Evolutionary conservation across 1,140 invertebrate genomes (phyloP).

Genomic region (Drosophila equinoxialis): DNA sequence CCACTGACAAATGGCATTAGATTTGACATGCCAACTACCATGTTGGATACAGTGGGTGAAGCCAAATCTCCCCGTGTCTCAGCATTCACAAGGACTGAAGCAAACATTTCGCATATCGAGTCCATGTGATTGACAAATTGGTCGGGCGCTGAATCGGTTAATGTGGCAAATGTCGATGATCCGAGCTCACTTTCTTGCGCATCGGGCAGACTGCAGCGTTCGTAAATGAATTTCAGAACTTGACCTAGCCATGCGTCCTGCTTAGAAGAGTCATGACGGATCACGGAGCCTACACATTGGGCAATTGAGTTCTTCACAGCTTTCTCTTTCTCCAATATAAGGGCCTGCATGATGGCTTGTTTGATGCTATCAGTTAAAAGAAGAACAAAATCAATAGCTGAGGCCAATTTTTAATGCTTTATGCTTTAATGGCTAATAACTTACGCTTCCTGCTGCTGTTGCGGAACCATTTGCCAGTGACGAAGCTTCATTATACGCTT

Average conservation of each 20-base stretch:
- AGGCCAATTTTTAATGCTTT: not conserved
- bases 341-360: conserved; percentile 84
- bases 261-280: conserved; percentile 88
- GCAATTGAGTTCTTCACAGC: conserved; percentile 87
- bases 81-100: conserved; percentile 48
- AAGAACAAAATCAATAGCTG: not conserved
- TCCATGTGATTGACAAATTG: conserved; percentile 77
- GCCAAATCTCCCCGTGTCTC: conserved; percentile 63
- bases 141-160: conserved; percentile 75
- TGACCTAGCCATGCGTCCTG: conserved; percentile 87
- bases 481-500: conserved; percentile 86
- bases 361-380: conserved; percentile 84
- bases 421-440: conserved; percentile 12
- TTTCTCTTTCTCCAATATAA: conserved; percentile 86
- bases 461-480: conserved; percentile 86
- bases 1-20: conserved; percentile 73
- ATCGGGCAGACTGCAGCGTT: conserved; percentile 59
- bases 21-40: conserved; percentile 64
- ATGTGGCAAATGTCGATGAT: conserved; percentile 70
- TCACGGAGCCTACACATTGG: conserved; percentile 87
- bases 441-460: conserved; percentile 84
- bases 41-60: conserved; percentile 66
- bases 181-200: conserved; percentile 75
- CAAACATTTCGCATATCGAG: conserved; percentile 69
- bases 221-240: conserved; percentile 87